A percentile compares a stretch with the other conserved stretches of the same genome.
These are phyloP conservation scores for Cyanocitta stelleri DNA, from an alignment of 2,113 vertebrate species.

Conservation along the genomic window DNA sequence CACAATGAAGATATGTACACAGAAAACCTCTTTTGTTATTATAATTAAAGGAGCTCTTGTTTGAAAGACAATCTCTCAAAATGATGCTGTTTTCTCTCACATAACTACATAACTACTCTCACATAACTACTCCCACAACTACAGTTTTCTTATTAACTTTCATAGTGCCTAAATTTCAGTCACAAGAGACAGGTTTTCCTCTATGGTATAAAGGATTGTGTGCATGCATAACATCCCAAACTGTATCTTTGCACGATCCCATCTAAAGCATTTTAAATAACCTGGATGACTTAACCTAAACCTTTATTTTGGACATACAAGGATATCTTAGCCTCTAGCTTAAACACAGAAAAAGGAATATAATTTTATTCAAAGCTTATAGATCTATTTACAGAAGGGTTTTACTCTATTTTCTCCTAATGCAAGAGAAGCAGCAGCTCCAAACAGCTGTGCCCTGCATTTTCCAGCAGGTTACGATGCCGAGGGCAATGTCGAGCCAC, in stretches of 20 bases:
- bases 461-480: not conserved
- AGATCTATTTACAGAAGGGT: not conserved
- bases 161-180: not conserved
- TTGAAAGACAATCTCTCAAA: not conserved
- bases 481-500: not conserved
- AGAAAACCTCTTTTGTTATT: not conserved
- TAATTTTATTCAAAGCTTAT: not conserved
- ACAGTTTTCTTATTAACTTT: not conserved
- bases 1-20: not conserved
- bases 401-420: not conserved
- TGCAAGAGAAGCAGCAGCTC: not conserved
- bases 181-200: not conserved
- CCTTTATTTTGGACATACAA: not conserved
- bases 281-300: not conserved
- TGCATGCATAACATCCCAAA: not conserved
- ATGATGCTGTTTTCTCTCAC: not conserved
- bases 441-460: not conserved
- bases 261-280: not conserved
- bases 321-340: not conserved
- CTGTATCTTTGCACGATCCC: not conserved
- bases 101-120: too few species aligned
- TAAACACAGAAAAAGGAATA: not conserved
- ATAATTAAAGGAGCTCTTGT: not conserved
- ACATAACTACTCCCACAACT: not conserved
- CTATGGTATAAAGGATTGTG: rapidly evolving